phyloP scores from a whole-genome alignment of 2,797 vertebrate species.

The Sebastes itinus region DNA sequence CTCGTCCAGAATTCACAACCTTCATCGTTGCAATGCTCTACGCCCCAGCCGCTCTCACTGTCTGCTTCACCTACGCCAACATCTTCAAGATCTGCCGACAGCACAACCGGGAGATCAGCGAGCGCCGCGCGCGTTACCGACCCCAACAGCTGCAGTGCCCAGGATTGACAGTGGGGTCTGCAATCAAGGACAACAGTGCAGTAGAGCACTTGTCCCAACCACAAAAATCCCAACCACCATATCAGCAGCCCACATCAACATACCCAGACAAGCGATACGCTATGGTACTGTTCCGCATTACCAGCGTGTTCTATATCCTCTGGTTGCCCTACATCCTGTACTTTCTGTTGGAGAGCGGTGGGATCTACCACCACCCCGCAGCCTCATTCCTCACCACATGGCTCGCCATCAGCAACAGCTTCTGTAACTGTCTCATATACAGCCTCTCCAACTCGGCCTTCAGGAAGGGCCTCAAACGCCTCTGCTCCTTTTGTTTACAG shows the following conservation, averaged over 20 bases:
- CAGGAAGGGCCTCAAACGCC: conserved; percentile 94
- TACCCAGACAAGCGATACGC: conserved; percentile 95
- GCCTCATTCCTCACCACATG: conserved; percentile 97
- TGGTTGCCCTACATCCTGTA: conserved; percentile 99
- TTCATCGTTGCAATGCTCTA: conserved; percentile 95
- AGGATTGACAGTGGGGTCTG: conserved; percentile 22
- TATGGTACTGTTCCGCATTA: conserved; percentile 96
- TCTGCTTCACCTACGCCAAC: conserved; percentile 98
- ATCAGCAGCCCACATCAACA: conserved; percentile 81
- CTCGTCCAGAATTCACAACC: conserved; percentile 90
- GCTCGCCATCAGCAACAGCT: conserved; percentile 99
- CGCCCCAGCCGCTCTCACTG: conserved; percentile 91
- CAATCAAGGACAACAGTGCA: conserved; percentile 44
- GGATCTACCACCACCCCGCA: conserved; percentile 87
- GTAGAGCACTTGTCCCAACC: conserved; percentile 69
- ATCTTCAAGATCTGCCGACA: conserved; percentile 99
- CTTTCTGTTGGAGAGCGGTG: conserved; percentile 95
- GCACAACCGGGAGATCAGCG: conserved; percentile 95
- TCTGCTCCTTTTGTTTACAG: conserved; percentile 91
- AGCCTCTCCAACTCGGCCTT: conserved; percentile 98
- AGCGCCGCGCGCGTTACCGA: conserved; percentile 92
- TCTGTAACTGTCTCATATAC: conserved; percentile 99
- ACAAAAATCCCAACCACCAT: conserved; percentile 72
- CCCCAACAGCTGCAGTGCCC: conserved; percentile 84
- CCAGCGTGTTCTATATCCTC: conserved; percentile 97